Evolutionary conservation across 2,113 vertebrate genomes (phyloP), one percentile per base, ranked within the genome.

Genomic region (Columbina picui): DNA sequence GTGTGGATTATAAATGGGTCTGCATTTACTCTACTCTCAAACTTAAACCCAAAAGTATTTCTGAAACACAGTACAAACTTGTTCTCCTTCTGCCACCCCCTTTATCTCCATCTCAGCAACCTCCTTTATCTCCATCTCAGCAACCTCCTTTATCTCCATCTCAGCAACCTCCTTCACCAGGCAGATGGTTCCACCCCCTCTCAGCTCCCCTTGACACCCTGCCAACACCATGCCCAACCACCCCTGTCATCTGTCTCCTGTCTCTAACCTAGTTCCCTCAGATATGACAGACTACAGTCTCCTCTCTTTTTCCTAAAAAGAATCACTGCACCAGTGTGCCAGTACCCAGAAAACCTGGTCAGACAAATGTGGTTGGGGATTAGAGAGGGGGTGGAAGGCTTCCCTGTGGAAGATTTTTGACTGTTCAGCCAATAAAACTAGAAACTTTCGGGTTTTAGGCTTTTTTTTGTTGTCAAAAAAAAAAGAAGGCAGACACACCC

Each of bases 131-230:
- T n/a, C n/a, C 29, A 34, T 64, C 71, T 90, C 92, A 70, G 79
- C 93, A 84, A 82, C 81, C 76, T 9, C 43, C 43, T 45, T 45
- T 45, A 45, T 45, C 43, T 45, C 43, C 29, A 34, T 64, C 71
- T 90, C 92, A 70, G 79, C 93, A 84, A 82, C 80, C 69, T 93
- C 55, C 61, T 84, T 68, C 86, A 91, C 30, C 81, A 94, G 94
- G 74, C 95, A 96, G 93, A 95, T 97, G 95, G 96, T 36, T 94
- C 56, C 95, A 96, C 95, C 65, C 61, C 84, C 89, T 84, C 87
- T 75, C 65, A 91, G 64, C 57, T 94, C 84, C 86, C 90, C 91
- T 8, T 92, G 95, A 94, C 95, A 68, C 89, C 60, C 94, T 96
- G 95, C 93, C 95, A 95, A 87, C 94, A 32, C 96, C 80, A 19